Percentiles rank a stretch among this genome's conserved stretches.
phyloP scores from a whole-genome alignment of 2,797 vertebrate species.

The Ctenosaura bakeri region DNA sequence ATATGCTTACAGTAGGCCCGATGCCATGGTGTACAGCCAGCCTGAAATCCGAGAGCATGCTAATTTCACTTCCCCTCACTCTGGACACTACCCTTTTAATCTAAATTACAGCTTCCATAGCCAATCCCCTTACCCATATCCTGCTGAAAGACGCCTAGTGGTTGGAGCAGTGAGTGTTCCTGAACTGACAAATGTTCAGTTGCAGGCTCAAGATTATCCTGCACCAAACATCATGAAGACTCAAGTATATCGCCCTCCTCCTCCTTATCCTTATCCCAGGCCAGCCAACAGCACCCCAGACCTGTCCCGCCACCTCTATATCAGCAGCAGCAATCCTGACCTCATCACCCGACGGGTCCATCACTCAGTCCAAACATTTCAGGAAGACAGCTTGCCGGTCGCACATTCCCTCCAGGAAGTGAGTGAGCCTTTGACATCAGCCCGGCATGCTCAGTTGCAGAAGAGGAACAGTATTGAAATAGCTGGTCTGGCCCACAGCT shows the following conservation, averaged over 20 bases:
- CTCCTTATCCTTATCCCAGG: constrained; percentile 92
- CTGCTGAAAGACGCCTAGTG: constrained; percentile 90
- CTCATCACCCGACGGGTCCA: constrained; percentile 94
- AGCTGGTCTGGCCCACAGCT: constrained; percentile 88
- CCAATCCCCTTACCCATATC: constrained; percentile 90
- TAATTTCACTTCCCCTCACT: constrained; percentile 77
- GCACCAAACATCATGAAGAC: constrained; percentile 95
- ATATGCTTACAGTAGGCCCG: constrained; percentile 94
- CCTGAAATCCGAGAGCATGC: constrained; percentile 95
- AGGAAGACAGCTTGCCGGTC: constrained; percentile 96
- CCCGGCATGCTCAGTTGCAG: constrained; percentile 85
- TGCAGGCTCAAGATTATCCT: constrained; percentile 95
- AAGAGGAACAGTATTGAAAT: constrained; percentile 97
- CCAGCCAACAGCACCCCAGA: constrained; percentile 98
- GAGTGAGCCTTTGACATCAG: constrained; percentile 89
- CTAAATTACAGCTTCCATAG: constrained; percentile 95
- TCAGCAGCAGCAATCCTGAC: constrained; percentile 97
- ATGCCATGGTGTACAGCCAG: constrained; percentile 96
- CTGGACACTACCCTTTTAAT: constrained; percentile 89
- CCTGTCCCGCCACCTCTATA: constrained; percentile 92
- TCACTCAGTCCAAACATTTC: constrained; percentile 98
- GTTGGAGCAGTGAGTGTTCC: constrained; percentile 97
- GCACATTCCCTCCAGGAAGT: constrained; percentile 98
- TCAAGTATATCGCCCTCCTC: constrained; percentile 95
- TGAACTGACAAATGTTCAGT: constrained; percentile 95